Conservation (phyloP, 2,888 invertebrate species). For the Lasioglossum leucozonium region DNA sequence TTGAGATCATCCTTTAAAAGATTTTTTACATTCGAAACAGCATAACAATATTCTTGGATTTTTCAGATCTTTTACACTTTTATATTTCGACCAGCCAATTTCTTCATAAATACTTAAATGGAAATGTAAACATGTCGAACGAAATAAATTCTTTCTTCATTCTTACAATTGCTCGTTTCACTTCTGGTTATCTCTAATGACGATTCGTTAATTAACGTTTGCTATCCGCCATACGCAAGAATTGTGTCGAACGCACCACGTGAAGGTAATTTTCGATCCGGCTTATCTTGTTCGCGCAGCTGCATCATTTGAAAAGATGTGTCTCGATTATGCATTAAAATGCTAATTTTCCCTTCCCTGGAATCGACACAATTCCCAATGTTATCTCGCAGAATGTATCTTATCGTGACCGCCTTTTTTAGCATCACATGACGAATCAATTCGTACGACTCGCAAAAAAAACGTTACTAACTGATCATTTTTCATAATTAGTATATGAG, state of each 20-base stretch:
- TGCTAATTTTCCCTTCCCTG: slow-evolving; percentile 25
- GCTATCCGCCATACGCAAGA: background rate
- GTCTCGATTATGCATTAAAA: slow-evolving; percentile 29
- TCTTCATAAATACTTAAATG: too few relatives aligned
- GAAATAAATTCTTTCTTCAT: too few relatives aligned
- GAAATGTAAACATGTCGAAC: too few relatives aligned
- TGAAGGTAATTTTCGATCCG: slow-evolving; percentile 2
- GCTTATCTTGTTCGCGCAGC: slow-evolving; percentile 3
- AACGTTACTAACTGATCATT: background rate
- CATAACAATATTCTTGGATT: too few relatives aligned
- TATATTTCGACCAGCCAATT: too few relatives aligned
- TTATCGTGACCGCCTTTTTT: background rate
- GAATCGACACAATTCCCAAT: slow-evolving; percentile 7
- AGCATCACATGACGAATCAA: background rate
- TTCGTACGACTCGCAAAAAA: background rate
- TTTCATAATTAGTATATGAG: background rate
- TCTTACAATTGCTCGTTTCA: too few relatives aligned
- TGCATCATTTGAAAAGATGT: slow-evolving; percentile 27
- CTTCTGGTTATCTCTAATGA: too few relatives aligned
- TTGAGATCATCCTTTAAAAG: too few relatives aligned
- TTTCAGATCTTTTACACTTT: too few relatives aligned
- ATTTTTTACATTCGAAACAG: too few relatives aligned
- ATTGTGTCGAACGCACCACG: background rate
- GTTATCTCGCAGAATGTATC: background rate
- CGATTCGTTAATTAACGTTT: background rate